Evolutionary conservation across 2,113 vertebrate genomes (phyloP).

Genomic region (Mormoops blainvillei): DNA sequence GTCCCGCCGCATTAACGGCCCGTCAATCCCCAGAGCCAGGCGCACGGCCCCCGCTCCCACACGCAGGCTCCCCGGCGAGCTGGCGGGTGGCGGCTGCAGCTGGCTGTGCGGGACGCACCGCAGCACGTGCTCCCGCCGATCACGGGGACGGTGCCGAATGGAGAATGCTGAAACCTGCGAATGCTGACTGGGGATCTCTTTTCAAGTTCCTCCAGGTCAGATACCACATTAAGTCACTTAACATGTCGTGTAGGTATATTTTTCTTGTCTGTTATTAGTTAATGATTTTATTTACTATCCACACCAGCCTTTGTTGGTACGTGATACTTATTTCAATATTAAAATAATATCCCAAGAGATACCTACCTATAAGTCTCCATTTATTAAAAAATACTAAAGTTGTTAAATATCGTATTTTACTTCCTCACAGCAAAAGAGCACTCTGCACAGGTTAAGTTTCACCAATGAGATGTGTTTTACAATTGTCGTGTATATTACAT

Average conservation of each 20-base stretch:
- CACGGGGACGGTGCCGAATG: accelerated
- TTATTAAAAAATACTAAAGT: neutral
- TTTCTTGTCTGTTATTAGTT: neutral
- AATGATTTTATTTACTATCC: neutral
- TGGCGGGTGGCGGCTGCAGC: accelerated
- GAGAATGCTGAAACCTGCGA: neutral
- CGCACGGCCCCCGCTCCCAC: neutral
- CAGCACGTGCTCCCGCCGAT: accelerated
- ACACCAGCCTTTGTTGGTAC: neutral
- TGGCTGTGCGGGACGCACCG: neutral
- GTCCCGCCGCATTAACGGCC: neutral
- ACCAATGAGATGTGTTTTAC: neutral
- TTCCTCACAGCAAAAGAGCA: neutral
- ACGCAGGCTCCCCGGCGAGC: accelerated
- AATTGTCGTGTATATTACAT: neutral
- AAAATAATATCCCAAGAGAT: neutral
- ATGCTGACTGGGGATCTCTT: neutral
- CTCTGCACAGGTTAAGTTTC: neutral
- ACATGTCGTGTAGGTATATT: neutral
- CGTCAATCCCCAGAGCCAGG: neutral
- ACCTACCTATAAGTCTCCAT: neutral
- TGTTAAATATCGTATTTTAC: neutral
- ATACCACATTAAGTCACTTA: neutral
- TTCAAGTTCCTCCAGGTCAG: neutral
- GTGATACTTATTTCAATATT: neutral